phyloP scores from a whole-genome alignment of 2,113 vertebrate species.

The Sardina pilchardus region DNA sequence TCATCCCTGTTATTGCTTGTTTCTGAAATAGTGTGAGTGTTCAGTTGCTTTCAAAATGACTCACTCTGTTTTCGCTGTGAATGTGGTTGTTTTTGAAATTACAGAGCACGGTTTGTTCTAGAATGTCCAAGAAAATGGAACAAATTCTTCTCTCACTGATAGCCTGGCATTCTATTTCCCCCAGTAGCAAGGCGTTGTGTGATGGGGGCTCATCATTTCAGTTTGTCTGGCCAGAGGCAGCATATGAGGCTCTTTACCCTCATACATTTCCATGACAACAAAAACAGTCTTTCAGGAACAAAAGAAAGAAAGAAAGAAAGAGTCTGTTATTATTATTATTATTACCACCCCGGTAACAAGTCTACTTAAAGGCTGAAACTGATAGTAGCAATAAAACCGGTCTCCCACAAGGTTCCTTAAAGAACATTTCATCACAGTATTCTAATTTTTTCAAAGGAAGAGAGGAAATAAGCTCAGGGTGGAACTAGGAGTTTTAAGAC shows the following conservation, averaged over 20 bases:
- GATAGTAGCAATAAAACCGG: too few relatives aligned
- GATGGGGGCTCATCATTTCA: background rate
- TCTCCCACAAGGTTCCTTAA: too few relatives aligned
- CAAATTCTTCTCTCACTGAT: background rate
- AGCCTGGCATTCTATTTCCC: background rate
- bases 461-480: too few relatives aligned
- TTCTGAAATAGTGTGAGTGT: background rate
- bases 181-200: background rate
- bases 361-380: too few relatives aligned
- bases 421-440: too few relatives aligned
- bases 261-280: too few relatives aligned
- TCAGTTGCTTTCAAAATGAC: background rate
- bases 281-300: too few relatives aligned
- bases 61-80: background rate
- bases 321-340: too few relatives aligned
- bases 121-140: background rate
- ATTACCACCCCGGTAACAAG: too few relatives aligned
- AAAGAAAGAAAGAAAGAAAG: too few relatives aligned
- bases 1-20: background rate
- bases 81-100: background rate
- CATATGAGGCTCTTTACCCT: background rate
- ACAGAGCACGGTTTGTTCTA: background rate
- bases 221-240: background rate
- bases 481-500: too few relatives aligned
- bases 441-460: too few relatives aligned